Conservation (phyloP, 2,797 vertebrate species). For the Semotilus atromaculatus region DNA sequence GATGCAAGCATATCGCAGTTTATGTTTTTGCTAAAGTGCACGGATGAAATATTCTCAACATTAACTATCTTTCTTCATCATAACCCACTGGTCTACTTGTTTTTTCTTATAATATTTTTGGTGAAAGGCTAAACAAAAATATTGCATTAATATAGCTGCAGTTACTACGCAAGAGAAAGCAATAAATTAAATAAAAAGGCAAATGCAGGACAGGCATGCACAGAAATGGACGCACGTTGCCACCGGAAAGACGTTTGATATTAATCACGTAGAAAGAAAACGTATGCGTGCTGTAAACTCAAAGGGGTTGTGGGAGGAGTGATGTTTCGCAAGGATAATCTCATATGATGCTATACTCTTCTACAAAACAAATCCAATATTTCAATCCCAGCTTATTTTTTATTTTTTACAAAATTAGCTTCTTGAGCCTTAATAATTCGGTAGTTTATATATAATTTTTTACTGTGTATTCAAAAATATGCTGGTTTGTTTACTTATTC, state of each 20-base stretch:
- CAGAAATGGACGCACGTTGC: slow-evolving; percentile 61
- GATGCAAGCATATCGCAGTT: slow-evolving; percentile 61
- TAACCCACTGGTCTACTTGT: slow-evolving; percentile 37
- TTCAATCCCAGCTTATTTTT: slow-evolving; percentile 66
- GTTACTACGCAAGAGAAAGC: slow-evolving; percentile 70
- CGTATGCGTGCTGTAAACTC: slow-evolving; percentile 41
- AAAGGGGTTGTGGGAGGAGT: slow-evolving; percentile 7
- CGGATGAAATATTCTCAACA: slow-evolving; percentile 40
- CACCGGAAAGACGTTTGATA: slow-evolving; percentile 59
- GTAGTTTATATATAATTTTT: slow-evolving; percentile 69
- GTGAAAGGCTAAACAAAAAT: slow-evolving; percentile 63
- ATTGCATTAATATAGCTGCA: slow-evolving; percentile 69
- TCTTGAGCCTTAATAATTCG: slow-evolving; percentile 58
- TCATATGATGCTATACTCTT: slow-evolving; percentile 71
- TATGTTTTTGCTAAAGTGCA: slow-evolving; percentile 53
- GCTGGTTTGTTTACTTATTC: slow-evolving; percentile 79
- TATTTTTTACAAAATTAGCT: slow-evolving; percentile 71
- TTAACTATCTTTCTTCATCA: slow-evolving; percentile 49
- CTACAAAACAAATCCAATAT: slow-evolving; percentile 72
- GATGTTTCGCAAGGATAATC: slow-evolving; percentile 23
- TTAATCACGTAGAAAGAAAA: slow-evolving; percentile 67
- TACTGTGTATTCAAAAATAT: slow-evolving; percentile 81
- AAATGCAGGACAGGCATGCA: slow-evolving; percentile 71
- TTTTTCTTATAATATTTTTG: slow-evolving; percentile 32
- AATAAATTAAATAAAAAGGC: slow-evolving; percentile 81